Percentiles rank a stretch among this genome's conserved stretches.
Conservation (phyloP, 2,113 vertebrate species). For the Vulpes lagopus region DNA sequence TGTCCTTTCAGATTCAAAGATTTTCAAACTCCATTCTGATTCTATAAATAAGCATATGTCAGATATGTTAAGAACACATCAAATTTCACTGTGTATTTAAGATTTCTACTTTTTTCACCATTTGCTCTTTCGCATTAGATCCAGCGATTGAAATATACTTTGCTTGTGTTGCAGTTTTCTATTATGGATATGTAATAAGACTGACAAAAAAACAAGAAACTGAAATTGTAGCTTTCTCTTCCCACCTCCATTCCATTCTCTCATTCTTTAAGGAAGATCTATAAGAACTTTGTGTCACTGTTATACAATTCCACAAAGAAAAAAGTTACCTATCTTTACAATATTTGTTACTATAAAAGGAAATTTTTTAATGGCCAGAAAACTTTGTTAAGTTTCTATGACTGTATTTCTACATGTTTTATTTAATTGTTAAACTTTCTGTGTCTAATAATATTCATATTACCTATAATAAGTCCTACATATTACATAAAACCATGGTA, state of each 20-base stretch:
- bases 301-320: neutral
- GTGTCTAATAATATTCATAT: neutral
- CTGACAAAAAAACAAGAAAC: conserved; percentile 53
- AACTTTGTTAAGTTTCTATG: neutral
- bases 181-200: neutral
- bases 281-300: neutral
- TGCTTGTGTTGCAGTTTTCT: conserved; percentile 33
- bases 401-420: neutral
- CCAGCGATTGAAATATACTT: conserved; percentile 49
- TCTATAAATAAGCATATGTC: conserved; percentile 56
- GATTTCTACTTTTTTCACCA: neutral
- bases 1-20: conserved; percentile 21
- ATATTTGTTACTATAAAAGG: neutral
- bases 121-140: conserved; percentile 57
- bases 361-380: neutral
- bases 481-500: neutral
- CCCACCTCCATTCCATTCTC: neutral
- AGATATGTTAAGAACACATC: conserved; percentile 38
- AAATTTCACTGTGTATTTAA: conserved; percentile 26
- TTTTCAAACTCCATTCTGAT: conserved; percentile 31
- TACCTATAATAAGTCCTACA: neutral
- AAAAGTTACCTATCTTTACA: neutral
- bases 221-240: conserved; percentile 18
- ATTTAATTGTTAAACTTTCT: neutral
- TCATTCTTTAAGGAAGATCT: neutral